Base-by-base conservation (phyloP, 2,888 invertebrate genomes). In the Tolmerus cingulatus region DNA sequence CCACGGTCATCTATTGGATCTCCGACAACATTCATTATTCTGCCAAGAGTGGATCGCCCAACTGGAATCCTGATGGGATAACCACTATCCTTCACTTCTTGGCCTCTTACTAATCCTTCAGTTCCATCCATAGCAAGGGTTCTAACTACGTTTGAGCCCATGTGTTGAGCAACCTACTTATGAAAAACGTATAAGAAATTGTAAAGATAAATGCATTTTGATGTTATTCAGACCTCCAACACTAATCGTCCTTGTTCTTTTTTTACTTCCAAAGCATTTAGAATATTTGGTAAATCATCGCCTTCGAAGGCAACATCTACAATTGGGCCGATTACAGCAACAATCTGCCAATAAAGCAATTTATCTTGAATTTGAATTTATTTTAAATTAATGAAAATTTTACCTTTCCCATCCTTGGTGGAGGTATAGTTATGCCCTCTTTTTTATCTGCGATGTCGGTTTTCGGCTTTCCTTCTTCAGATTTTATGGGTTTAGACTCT, bases 321-420 rank as follows among this genome's bases (percentile, higher is more conserved):
- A 89, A 99, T 98, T 90, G 99, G 98, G 93, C 98, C 98, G 92
- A 99, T 99, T 87, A 99, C 98, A 90, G 97, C 98, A 66, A 98
- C 97, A 89, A 99, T 34, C 87, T 88, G 57, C 27, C 46, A 23
- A 46, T 79, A 19, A 37, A 27, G 9, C 16, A 16, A n/a, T 40
- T 19, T 46, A 51, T 43, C 4, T 40, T 40, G 9, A 12, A 4
- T 55, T 27, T 43, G 8, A n/a, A 16, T 14, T 12, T 14, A 46
- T 66, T 14, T 37, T 37, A 19, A 27, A 34, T 57, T 16, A 34
- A n/a, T 19, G 5, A n/a, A 7, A 51, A 51, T 7, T 19, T 9
- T 82, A 82, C 82, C 37, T 55, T 66, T 30, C 82, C 82, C n/a
- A 37, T 9, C n/a, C 30, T 30, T 9, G 37, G 57, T 34, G 82